Conservation (phyloP, 1,140 invertebrate species). For the Muscidifurax raptorellus region DNA sequence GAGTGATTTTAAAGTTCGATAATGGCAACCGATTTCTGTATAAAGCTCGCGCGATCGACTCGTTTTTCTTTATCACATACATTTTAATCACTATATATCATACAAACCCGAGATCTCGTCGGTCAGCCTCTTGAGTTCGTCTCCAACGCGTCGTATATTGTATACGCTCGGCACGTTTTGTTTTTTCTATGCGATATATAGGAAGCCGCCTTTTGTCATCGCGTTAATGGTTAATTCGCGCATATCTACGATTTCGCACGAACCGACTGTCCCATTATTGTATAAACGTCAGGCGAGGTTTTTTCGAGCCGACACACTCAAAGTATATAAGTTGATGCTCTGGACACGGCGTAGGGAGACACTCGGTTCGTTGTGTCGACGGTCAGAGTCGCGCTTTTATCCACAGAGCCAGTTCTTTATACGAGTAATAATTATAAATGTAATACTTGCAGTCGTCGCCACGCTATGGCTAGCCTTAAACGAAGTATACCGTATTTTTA, state of each 20-base stretch:
- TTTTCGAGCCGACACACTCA: too few species aligned
- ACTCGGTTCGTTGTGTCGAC: background rate
- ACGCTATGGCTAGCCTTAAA: slow-evolving; percentile 28
- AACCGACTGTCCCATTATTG: background rate
- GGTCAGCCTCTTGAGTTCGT: background rate
- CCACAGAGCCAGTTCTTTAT: slow-evolving; percentile 42
- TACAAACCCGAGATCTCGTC: background rate
- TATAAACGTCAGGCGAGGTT: background rate
- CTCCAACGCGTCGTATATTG: background rate
- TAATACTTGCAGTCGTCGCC: slow-evolving; percentile 10
- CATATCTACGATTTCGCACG: background rate
- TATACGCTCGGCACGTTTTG: background rate
- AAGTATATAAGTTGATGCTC: background rate
- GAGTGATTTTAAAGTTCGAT: background rate
- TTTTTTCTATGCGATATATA: background rate
- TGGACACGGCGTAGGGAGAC: background rate
- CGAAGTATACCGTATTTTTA: slow-evolving; percentile 32
- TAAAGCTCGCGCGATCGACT: background rate
- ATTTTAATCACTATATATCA: background rate
- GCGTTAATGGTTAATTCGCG: background rate
- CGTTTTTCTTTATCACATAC: background rate
- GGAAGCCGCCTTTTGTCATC: background rate
- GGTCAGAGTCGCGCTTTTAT: background rate
- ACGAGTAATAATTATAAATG: slow-evolving; percentile 27
- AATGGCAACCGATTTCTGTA: too few species aligned